Percentiles rank a stretch among this genome's conserved stretches.
phyloP scores from a whole-genome alignment of 2,888 invertebrate species.

The Allacma fusca region DNA sequence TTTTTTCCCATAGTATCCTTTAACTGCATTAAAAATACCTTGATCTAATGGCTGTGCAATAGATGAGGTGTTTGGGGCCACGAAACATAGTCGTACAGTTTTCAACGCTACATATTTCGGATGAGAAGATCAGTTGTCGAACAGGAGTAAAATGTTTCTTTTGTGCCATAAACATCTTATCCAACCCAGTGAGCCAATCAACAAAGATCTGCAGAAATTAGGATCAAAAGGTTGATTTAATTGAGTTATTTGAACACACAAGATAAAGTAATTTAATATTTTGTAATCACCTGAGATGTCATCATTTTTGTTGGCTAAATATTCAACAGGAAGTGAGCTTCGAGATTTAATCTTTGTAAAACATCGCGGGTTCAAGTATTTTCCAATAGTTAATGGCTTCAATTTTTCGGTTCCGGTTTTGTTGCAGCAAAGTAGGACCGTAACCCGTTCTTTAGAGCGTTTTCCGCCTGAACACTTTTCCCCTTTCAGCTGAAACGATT shows the following conservation, averaged over 20 bases:
- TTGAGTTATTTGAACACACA: neutral
- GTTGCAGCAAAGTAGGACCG: constrained; percentile 48
- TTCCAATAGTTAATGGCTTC: constrained; percentile 49
- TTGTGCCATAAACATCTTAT: too few relatives aligned
- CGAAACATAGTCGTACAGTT: neutral
- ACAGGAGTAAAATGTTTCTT: neutral
- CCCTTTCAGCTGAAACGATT: constrained; percentile 27
- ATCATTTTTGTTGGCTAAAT: constrained; percentile 62
- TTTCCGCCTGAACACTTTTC: constrained; percentile 47
- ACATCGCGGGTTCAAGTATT: constrained; percentile 44
- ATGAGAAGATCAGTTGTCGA: neutral
- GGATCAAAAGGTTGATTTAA: neutral
- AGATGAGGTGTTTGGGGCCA: neutral
- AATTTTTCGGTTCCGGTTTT: constrained; percentile 46
- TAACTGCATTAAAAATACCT: neutral
- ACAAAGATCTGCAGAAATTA: neutral
- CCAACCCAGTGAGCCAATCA: neutral
- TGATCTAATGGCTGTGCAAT: neutral
- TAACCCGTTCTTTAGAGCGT: constrained; percentile 44
- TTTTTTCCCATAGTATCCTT: neutral
- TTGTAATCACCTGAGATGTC: constrained; percentile 60
- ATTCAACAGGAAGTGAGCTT: constrained; percentile 53
- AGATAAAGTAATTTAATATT: too few relatives aligned
- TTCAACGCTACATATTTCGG: neutral
- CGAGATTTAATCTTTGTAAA: constrained; percentile 40